phyloP scores from a whole-genome alignment of 2,113 vertebrate species.

The Genyomyrus donnyi region DNA sequence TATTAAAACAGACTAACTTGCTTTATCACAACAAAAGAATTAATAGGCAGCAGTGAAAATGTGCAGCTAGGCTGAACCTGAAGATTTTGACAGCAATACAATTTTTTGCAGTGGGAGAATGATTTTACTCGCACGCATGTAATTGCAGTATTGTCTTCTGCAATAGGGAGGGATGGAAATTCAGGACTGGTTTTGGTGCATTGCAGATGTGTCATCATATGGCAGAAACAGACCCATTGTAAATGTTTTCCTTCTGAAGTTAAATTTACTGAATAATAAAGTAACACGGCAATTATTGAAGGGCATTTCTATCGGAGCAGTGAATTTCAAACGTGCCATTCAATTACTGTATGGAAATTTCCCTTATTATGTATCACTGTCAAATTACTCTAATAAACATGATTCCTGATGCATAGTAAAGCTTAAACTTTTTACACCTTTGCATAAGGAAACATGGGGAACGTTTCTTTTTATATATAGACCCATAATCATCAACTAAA shows the following conservation, averaged over 20 bases:
- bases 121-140: neutral
- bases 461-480: neutral
- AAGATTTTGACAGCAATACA: neutral
- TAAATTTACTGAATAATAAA: neutral
- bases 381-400: neutral
- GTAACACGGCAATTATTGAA: neutral
- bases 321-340: neutral
- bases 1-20: neutral
- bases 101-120: neutral
- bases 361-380: neutral
- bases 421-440: neutral
- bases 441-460: neutral
- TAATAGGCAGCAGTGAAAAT: neutral
- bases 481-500: neutral
- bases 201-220: neutral
- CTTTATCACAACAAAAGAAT: neutral
- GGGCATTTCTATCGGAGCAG: neutral
- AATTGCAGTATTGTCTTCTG: neutral
- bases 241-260: neutral
- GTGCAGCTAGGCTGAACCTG: neutral
- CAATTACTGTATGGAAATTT: constrained; percentile 13
- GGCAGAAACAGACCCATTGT: neutral
- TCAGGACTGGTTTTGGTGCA: neutral
- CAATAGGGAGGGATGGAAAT: neutral
- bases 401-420: constrained; percentile 1